Evolutionary conservation across 2,113 vertebrate species (phyloP).

Genomic region (Mormyrus iriodes): DNA sequence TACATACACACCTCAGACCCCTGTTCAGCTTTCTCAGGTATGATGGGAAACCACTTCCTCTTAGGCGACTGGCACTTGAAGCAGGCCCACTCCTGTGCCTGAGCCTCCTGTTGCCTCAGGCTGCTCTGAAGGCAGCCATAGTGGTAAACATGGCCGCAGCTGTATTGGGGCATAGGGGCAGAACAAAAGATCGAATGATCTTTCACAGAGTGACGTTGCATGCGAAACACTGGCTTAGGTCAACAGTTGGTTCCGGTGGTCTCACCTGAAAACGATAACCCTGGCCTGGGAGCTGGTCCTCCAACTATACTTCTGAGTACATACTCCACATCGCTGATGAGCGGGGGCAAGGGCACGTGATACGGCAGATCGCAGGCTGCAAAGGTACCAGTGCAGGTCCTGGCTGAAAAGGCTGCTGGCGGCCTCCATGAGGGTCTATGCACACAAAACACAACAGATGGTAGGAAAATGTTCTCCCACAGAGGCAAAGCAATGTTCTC

Average conservation of each 20-base stretch:
- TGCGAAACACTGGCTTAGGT: not conserved
- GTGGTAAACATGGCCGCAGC: constrained; percentile 28
- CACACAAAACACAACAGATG: not conserved
- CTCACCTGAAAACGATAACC: constrained; percentile 22
- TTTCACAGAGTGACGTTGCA: not conserved
- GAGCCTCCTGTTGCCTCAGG: not conserved
- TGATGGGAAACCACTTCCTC: constrained; percentile 22
- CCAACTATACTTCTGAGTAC: constrained; percentile 1
- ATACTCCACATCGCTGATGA: constrained; percentile 7
- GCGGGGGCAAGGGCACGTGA: constrained; percentile 11
- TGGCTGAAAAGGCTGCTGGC: constrained; percentile 20
- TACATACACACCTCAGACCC: not conserved
- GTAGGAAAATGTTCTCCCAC: not conserved
- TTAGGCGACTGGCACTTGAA: constrained; percentile 16
- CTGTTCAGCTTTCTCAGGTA: not conserved
- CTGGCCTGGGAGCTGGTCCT: not conserved
- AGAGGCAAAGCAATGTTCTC: not conserved
- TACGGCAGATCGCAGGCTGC: constrained; percentile 3
- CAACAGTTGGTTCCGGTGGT: not conserved
- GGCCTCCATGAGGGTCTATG: constrained; percentile 19
- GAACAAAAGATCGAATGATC: not conserved
- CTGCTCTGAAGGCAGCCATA: constrained; percentile 15
- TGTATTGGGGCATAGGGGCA: not conserved
- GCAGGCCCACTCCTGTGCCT: constrained; percentile 15
- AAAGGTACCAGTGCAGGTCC: constrained; percentile 22